A percentile compares a stretch with the other conserved stretches of the same genome.
Conservation (phyloP, 2,113 vertebrate genomes). For the Tragelaphus strepsiceros region DNA sequence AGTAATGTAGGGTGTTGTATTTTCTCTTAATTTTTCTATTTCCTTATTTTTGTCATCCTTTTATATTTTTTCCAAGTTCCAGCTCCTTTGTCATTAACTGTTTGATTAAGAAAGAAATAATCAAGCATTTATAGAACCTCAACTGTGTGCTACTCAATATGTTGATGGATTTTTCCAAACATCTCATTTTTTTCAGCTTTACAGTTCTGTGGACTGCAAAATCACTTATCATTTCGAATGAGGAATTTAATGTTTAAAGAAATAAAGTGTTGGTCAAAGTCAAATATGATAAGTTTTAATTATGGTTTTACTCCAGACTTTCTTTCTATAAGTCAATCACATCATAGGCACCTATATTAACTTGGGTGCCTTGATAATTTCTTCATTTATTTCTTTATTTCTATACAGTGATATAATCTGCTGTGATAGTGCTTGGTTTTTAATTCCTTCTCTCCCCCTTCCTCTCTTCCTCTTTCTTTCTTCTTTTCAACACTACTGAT, state of each 20-base stretch:
- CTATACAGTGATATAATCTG: background rate
- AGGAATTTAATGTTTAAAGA: background rate
- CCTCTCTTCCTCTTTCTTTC: background rate
- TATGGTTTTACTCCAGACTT: background rate
- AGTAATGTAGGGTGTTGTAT: background rate
- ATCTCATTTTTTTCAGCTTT: background rate
- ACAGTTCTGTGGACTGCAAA: background rate
- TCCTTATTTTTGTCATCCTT: background rate
- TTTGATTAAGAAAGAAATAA: background rate
- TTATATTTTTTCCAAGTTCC: background rate
- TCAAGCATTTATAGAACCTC: background rate
- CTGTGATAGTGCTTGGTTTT: background rate
- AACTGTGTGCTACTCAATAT: background rate
- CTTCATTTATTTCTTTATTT: background rate
- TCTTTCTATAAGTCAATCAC: background rate
- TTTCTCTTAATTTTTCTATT: background rate
- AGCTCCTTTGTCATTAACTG: background rate
- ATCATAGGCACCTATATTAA: background rate
- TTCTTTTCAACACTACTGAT: background rate
- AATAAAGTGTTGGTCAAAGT: background rate
- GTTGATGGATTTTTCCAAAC: background rate
- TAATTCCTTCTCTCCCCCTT: background rate
- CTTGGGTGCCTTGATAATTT: background rate
- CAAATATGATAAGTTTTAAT: background rate
- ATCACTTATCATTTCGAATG: background rate